These are phyloP conservation scores for Epinotia bilunana DNA, from an alignment of 2,888 invertebrate species.

Conservation along the genomic window DNA sequence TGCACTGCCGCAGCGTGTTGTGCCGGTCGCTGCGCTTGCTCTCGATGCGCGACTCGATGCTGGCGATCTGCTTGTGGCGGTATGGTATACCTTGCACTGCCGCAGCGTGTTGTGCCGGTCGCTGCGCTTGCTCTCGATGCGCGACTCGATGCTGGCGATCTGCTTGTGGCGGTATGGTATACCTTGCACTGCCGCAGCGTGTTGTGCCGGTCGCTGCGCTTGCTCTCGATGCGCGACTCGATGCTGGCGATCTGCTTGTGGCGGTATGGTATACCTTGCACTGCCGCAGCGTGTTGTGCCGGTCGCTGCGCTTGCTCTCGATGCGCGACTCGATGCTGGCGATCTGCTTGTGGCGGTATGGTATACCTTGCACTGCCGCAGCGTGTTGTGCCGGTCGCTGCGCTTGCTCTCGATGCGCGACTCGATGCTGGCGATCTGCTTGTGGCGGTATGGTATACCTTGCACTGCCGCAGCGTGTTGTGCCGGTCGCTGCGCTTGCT, in stretches of 20 bases:
- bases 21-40: slow-evolving; percentile 96
- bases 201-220: slow-evolving; percentile 95
- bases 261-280: slow-evolving; percentile 94
- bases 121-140: slow-evolving; percentile 95
- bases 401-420: slow-evolving; percentile 95
- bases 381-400: slow-evolving; percentile 95
- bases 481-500: slow-evolving; percentile 96
- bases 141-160: slow-evolving; percentile 92
- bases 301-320: slow-evolving; percentile 95
- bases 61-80: slow-evolving; percentile 68
- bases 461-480: slow-evolving; percentile 96
- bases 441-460: slow-evolving; percentile 86
- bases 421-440: slow-evolving; percentile 90
- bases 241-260: slow-evolving; percentile 83
- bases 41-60: slow-evolving; percentile 94
- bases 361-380: slow-evolving; percentile 96
- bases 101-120: slow-evolving; percentile 96
- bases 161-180: slow-evolving; percentile 38
- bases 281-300: slow-evolving; percentile 95
- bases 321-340: slow-evolving; percentile 93
- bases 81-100: slow-evolving; percentile 96
- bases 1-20: slow-evolving; percentile 96
- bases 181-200: slow-evolving; percentile 98
- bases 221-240: slow-evolving; percentile 95
- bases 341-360: no score